Evolutionary conservation across 2,888 invertebrate genomes (phyloP), one percentile per base, ranked within the genome.

Genomic region (Acanthosepion lycidas): DNA sequence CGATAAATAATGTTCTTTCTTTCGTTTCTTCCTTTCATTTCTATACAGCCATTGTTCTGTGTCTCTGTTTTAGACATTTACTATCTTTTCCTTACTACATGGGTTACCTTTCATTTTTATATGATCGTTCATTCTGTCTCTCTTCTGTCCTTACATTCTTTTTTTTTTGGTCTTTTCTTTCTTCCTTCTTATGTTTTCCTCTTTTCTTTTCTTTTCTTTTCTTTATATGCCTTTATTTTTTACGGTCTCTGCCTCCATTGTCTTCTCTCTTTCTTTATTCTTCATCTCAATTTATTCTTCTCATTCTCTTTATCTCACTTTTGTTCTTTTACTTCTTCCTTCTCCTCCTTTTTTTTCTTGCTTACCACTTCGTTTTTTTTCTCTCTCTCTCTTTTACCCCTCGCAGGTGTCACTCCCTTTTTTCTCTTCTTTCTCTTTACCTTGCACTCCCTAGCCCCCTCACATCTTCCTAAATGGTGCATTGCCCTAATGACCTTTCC

Each of bases 311-410:
- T 78, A 1, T n/a, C n/a, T 78, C n/a, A 8, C 8, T 78, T 18
- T 20, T 18, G 9, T 18, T 78, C n/a, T n/a, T 0, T 78, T n/a
- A n/a, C n/a, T n/a, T n/a, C 78, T 55, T 55, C 20, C 0, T 12
- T n/a, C 1, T 12, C n/a, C 12, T 1, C 12, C 12, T n/a, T 18
- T 78, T 15, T n/a, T n/a, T 9, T n/a, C 6, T 12, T 3, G 0
- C n/a, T n/a, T 9, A n/a, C 28, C n/a, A 6, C n/a, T 0, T 8
- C 78, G n/a, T 6, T 78, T n/a, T 78, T 78, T n/a, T 15, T 78
- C 4, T n/a, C n/a, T 78, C 18, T 9, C 1, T 78, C n/a, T n/a
- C 9, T 78, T n/a, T 28, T 64, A 23, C 64, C 28, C 8, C 0
- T n/a, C 78, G 8, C 78, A 55, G 20, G 20, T 55, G 55, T 55